Conservation (phyloP, 2,797 vertebrate genomes). For the Gymnothorax javanicus region DNA sequence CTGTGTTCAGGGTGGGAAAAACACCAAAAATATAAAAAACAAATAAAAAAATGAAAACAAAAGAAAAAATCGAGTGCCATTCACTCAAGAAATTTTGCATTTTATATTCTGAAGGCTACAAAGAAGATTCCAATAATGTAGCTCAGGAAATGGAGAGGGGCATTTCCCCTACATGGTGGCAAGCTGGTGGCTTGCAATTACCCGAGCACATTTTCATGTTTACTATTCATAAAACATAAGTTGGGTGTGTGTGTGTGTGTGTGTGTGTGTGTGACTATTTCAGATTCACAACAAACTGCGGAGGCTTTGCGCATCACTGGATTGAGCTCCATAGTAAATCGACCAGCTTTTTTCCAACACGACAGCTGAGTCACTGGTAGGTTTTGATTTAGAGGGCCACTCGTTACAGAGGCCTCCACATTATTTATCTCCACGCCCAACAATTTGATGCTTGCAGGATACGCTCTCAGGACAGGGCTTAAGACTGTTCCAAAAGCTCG, state of each 20-base stretch:
- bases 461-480: not conserved
- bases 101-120: not conserved
- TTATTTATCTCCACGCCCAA: not conserved
- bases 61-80: not conserved
- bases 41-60: too few relatives aligned
- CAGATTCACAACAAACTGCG: not conserved
- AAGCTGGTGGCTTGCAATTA: not conserved
- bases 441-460: not conserved
- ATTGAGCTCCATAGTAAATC: not conserved
- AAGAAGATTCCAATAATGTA: not conserved
- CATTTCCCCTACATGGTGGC: not conserved
- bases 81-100: not conserved
- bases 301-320: not conserved
- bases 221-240: too few relatives aligned
- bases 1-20: too few relatives aligned
- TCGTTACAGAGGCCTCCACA: not conserved
- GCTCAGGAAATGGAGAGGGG: not conserved
- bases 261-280: not conserved
- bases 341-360: not conserved
- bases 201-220: too few relatives aligned
- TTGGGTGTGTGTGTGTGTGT: too few relatives aligned
- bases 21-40: too few relatives aligned
- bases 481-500: not conserved
- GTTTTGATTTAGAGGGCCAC: not conserved
- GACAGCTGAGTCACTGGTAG: not conserved